Percentiles rank a stretch among this genome's conserved stretches.
Conservation (phyloP, 2,888 invertebrate genomes). For the Stenurella melanura region DNA sequence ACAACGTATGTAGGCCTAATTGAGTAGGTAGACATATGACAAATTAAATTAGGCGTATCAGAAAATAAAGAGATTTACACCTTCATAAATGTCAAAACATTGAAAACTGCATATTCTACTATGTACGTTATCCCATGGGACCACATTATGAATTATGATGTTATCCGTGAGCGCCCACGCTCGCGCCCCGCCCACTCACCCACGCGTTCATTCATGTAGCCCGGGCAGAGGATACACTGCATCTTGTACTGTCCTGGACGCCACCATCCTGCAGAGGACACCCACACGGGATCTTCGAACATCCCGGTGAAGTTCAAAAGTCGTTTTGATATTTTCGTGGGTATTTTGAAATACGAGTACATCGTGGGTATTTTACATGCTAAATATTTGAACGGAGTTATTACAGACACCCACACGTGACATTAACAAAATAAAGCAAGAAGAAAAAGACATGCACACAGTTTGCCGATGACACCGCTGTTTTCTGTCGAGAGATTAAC, state of each 20-base stretch:
- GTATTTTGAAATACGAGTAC: neutral
- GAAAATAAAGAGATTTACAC: neutral
- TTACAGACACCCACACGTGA: neutral
- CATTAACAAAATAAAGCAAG: too few relatives aligned
- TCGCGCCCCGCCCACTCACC: slow-evolving; percentile 55
- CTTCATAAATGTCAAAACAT: slow-evolving; percentile 13
- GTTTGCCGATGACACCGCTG: too few relatives aligned
- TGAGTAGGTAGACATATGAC: neutral
- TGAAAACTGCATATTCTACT: slow-evolving; percentile 29
- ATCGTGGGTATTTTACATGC: neutral
- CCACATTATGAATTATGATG: slow-evolving; percentile 28
- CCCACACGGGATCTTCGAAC: slow-evolving; percentile 57
- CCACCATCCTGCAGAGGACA: slow-evolving; percentile 59
- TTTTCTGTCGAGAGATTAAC: too few relatives aligned
- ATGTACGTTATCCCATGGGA: slow-evolving; percentile 19
- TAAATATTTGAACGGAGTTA: neutral
- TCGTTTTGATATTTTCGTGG: slow-evolving; percentile 8
- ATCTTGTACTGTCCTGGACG: slow-evolving; percentile 50
- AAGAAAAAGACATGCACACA: too few relatives aligned
- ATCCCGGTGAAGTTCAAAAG: slow-evolving; percentile 34
- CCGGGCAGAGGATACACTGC: slow-evolving; percentile 58
- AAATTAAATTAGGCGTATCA: neutral
- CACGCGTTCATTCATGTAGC: slow-evolving; percentile 63
- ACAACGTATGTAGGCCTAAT: neutral
- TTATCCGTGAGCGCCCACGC: slow-evolving; percentile 32